A percentile compares a stretch with the other conserved stretches of the same genome.
phyloP scores from a whole-genome alignment of 2,888 invertebrate genomes.

The Ditula angustiorana region DNA sequence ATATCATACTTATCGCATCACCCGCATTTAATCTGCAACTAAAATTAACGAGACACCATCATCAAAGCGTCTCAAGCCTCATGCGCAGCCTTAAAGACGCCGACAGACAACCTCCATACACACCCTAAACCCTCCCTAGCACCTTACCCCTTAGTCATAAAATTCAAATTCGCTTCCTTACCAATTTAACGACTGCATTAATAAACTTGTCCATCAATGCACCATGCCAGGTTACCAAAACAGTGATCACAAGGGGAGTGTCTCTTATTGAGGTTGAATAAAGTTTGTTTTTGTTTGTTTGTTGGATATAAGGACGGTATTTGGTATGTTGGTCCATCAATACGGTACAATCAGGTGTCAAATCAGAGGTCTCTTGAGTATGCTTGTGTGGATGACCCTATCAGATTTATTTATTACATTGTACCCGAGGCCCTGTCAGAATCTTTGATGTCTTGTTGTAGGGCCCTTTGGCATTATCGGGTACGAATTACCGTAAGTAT shows the following conservation, averaged over 20 bases:
- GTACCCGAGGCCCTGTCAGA: conserved; percentile 2
- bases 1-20: background rate
- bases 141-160: too few relatives aligned
- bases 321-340: conserved; percentile 15
- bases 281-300: background rate
- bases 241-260: background rate
- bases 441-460: conserved; percentile 34
- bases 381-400: conserved; percentile 32
- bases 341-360: conserved; percentile 37
- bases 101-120: background rate
- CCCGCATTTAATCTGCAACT: conserved; percentile 25
- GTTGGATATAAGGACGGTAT: background rate
- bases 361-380: conserved; percentile 35
- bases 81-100: conserved; percentile 37
- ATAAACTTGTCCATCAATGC: conserved; percentile 27
- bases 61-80: conserved; percentile 31
- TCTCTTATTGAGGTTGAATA: background rate
- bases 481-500: conserved; percentile 11
- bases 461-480: conserved; percentile 18
- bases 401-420: conserved; percentile 35
- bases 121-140: background rate
- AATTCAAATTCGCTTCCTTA: background rate
- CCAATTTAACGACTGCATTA: background rate
- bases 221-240: background rate
- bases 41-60: conserved; percentile 34